A percentile compares a stretch with the other conserved stretches of the same genome.
These are phyloP conservation scores for Montipora efflorescens DNA, from an alignment of 64 coral and sea anemone genomes.

Conservation along the genomic window DNA sequence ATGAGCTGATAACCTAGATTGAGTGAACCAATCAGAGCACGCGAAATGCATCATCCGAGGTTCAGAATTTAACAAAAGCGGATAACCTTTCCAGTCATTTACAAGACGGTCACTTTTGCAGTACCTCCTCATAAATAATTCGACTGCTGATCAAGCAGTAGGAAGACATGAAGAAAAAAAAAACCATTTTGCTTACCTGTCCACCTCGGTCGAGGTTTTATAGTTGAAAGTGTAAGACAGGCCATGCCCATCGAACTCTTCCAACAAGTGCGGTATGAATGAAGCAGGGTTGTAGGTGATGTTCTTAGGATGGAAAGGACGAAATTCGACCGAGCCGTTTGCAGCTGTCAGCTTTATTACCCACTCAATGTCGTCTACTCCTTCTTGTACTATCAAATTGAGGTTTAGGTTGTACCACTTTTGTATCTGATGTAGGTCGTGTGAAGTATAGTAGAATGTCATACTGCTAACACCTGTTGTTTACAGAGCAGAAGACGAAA, in stretches of 20 bases:
- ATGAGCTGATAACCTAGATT: too few relatives aligned
- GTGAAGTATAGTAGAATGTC: conserved; percentile 48
- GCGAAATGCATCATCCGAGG: too few relatives aligned
- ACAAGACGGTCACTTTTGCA: too few relatives aligned
- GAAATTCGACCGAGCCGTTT: conserved; percentile 42
- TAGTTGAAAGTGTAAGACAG: conserved; percentile 61
- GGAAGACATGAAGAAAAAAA: background rate
- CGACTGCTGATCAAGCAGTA: background rate
- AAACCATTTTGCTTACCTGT: conserved; percentile 1
- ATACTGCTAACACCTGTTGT: conserved; percentile 38
- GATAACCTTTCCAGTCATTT: too few relatives aligned
- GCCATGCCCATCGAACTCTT: conserved; percentile 61
- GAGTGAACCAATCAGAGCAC: too few relatives aligned
- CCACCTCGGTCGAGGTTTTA: conserved; percentile 37
- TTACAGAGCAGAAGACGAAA: background rate
- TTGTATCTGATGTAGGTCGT: conserved; percentile 11
- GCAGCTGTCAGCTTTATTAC: conserved; percentile 43
- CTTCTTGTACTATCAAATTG: conserved; percentile 26
- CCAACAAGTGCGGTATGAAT: conserved; percentile 39
- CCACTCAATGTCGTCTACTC: conserved; percentile 31
- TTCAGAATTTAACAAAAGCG: too few relatives aligned
- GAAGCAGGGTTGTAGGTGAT: conserved; percentile 34
- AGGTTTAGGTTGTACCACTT: conserved; percentile 16
- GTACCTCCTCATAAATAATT: too few relatives aligned
- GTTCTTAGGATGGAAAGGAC: conserved; percentile 31